Evolutionary conservation across 2,113 vertebrate genomes (phyloP).

Genomic region (Callaeas wilsoni): DNA sequence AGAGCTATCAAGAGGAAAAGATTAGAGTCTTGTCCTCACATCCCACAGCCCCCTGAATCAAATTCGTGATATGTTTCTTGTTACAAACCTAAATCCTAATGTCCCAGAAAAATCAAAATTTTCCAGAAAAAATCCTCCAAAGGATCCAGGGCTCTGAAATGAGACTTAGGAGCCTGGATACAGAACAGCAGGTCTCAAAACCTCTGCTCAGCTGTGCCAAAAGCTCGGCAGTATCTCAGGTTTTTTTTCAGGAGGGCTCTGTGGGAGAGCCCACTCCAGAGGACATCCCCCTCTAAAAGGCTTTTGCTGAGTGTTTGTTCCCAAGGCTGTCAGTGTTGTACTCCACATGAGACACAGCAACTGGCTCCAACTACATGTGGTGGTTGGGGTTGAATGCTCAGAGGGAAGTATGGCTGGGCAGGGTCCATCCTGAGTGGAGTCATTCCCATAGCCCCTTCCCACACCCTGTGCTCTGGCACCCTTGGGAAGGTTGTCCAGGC

Average conservation of each 20-base stretch:
- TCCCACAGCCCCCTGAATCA: neutral
- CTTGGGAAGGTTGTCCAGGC: neutral
- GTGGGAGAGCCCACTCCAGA: fast-evolving
- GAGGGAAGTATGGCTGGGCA: fast-evolving
- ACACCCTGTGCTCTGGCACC: fast-evolving
- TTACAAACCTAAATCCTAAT: neutral
- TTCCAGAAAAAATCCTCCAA: neutral
- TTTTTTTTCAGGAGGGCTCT: neutral
- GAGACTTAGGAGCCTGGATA: neutral
- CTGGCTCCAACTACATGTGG: fast-evolving
- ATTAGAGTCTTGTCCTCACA: neutral
- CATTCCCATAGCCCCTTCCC: neutral
- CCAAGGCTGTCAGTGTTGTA: neutral
- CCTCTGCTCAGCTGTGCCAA: neutral
- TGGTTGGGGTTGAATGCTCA: neutral
- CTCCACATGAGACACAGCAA: neutral
- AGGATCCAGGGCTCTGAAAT: neutral
- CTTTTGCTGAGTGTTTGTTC: neutral
- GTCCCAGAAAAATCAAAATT: neutral
- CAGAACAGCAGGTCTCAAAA: neutral
- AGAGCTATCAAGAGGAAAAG: neutral
- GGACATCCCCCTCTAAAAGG: neutral
- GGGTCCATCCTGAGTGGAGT: neutral
- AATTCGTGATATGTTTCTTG: neutral
- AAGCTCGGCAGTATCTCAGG: neutral